These are phyloP conservation scores for Morpho helenor DNA, from an alignment of 2,888 invertebrate genomes.

Conservation along the genomic window DNA sequence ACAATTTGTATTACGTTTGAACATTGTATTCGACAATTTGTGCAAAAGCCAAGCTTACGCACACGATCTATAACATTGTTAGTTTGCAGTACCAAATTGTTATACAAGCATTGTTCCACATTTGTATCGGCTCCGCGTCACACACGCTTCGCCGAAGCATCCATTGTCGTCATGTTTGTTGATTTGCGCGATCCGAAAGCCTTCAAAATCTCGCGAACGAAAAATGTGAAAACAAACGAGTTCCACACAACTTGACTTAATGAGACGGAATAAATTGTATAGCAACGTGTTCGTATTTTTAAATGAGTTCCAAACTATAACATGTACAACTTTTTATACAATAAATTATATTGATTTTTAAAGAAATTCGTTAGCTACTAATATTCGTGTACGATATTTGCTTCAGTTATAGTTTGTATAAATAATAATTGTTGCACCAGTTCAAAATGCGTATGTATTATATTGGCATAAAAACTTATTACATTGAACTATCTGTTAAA, in stretches of 20 bases:
- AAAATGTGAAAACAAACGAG: conserved; percentile 50
- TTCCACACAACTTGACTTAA: conserved; percentile 26
- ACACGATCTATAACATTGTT: conserved; percentile 62
- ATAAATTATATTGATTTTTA: no score
- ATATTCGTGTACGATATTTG: no score
- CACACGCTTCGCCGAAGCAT: conserved; percentile 64
- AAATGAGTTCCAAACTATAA: background rate
- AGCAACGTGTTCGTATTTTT: conserved; percentile 18
- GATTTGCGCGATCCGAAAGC: conserved; percentile 52
- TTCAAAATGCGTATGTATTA: no score
- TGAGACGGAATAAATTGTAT: conserved; percentile 25
- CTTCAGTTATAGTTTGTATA: no score
- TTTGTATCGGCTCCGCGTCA: conserved; percentile 60
- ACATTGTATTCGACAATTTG: conserved; percentile 41
- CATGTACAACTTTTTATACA: no score
- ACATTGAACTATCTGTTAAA: no score
- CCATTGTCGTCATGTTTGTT: conserved; percentile 76
- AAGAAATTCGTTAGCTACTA: no score
- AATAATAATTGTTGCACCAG: no score
- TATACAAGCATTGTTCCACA: conserved; percentile 75
- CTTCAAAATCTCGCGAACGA: conserved; percentile 67
- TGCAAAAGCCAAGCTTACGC: conserved; percentile 55
- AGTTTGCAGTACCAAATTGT: conserved; percentile 59
- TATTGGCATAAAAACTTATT: no score
- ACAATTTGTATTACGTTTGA: conserved; percentile 23